Conservation (phyloP, 2,888 invertebrate genomes). For the Chaetoderma sp. region DNA sequence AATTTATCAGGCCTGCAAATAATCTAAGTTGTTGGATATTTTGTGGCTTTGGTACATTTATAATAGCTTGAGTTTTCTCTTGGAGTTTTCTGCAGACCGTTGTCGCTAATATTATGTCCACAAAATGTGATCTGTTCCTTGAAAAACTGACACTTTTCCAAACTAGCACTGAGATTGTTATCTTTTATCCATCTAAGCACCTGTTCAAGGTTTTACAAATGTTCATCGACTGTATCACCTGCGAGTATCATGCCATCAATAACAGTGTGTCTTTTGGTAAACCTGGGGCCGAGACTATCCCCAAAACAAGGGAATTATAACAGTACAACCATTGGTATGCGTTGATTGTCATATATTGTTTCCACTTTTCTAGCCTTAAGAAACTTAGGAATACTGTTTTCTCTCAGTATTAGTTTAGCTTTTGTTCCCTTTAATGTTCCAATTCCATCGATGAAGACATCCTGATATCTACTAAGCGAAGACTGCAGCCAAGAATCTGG, state of each 20-base stretch:
- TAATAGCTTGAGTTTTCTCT: conserved; percentile 20
- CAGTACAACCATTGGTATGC: conserved; percentile 27
- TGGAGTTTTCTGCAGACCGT: conserved; percentile 11
- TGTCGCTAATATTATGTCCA: neutral
- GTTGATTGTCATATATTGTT: no score
- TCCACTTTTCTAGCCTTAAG: neutral
- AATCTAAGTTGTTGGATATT: conserved; percentile 7
- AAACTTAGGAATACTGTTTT: neutral
- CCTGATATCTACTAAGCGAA: no score
- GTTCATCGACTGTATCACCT: neutral
- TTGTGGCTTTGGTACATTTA: neutral
- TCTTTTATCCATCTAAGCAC: conserved; percentile 10
- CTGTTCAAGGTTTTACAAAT: neutral
- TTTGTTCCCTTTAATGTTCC: neutral
- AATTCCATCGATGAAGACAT: neutral
- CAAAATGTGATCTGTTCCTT: neutral
- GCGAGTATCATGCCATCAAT: conserved; percentile 29
- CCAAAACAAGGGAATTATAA: conserved; percentile 34
- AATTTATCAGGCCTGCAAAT: conserved; percentile 13
- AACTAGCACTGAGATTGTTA: conserved; percentile 1
- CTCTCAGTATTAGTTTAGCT: neutral
- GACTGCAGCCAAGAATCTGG: no score
- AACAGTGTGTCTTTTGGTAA: conserved; percentile 11
- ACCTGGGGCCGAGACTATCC: conserved; percentile 36
- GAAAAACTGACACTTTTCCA: conserved; percentile 9